Evolutionary conservation across 2,797 vertebrate species (phyloP).

Genomic region (Limnodromus scolopaceus): DNA sequence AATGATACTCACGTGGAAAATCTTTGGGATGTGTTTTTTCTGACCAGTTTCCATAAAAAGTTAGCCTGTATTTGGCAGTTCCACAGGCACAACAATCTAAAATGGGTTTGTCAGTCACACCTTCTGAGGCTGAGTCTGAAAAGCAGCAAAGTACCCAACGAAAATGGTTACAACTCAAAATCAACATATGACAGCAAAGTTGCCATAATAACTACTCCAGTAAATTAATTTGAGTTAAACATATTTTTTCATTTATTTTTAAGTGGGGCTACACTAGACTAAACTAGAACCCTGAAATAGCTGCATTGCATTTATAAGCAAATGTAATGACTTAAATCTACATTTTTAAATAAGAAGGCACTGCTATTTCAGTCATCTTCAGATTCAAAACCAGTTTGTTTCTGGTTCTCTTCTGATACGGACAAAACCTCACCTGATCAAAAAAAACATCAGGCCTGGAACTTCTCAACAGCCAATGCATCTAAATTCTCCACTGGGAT

Average conservation of each 20-base stretch:
- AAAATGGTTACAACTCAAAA: not conserved
- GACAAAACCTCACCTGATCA: not conserved
- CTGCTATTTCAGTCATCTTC: not conserved
- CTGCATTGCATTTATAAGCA: not conserved
- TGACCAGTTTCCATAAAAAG: conserved; percentile 97
- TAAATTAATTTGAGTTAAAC: not conserved
- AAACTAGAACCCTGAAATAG: not conserved
- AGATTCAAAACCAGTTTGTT: not conserved
- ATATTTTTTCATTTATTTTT: not conserved
- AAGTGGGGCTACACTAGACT: not conserved
- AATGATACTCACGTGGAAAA: conserved; percentile 90
- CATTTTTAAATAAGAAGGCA: not conserved
- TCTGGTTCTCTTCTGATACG: not conserved
- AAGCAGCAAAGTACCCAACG: not conserved
- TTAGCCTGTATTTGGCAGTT: conserved; percentile 95
- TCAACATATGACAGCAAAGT: not conserved
- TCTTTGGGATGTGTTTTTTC: conserved; percentile 96
- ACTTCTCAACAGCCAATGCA: not conserved
- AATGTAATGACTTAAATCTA: not conserved
- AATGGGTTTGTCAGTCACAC: conserved; percentile 83
- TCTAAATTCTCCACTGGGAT: not conserved
- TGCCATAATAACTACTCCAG: not conserved
- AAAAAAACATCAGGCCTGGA: not conserved
- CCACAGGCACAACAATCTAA: conserved; percentile 95
- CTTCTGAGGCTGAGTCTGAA: conserved; percentile 82